Conservation (phyloP, 2,888 invertebrate genomes). For the Synergus japonicus region DNA sequence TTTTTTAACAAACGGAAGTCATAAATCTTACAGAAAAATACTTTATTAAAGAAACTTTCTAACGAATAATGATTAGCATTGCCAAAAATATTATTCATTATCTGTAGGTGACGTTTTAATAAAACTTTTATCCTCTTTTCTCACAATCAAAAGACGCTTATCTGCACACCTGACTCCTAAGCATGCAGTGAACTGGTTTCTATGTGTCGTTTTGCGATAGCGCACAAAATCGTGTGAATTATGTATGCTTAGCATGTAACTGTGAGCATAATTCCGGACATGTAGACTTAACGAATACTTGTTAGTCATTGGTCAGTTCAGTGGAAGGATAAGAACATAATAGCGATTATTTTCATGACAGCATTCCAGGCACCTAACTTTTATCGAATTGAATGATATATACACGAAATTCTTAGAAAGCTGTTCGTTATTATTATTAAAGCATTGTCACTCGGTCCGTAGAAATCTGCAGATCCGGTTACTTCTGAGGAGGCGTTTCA, state of each 20-base stretch:
- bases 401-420: conserved; percentile 21
- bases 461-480: conserved; percentile 14
- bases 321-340: conserved; percentile 28
- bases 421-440: not conserved
- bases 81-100: not conserved
- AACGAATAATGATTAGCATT: not conserved
- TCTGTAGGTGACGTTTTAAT: not conserved
- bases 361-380: conserved; percentile 4
- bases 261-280: conserved; percentile 1
- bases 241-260: conserved; percentile 6
- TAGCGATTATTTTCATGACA: conserved; percentile 9
- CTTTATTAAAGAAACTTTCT: not conserved
- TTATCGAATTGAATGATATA: conserved; percentile 11
- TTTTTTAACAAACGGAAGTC: not conserved
- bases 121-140: not conserved
- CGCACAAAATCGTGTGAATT: conserved; percentile 29
- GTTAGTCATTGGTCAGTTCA: conserved; percentile 26
- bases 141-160: conserved; percentile 6
- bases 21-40: not conserved
- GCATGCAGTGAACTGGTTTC: conserved; percentile 27
- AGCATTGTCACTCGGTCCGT: conserved; percentile 12
- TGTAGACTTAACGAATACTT: not conserved
- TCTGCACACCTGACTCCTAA: not conserved
- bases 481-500: not conserved
- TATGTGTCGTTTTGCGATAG: conserved; percentile 22